Evolutionary conservation across 1,140 invertebrate species (phyloP).

Genomic region (Asbolus verrucosus): DNA sequence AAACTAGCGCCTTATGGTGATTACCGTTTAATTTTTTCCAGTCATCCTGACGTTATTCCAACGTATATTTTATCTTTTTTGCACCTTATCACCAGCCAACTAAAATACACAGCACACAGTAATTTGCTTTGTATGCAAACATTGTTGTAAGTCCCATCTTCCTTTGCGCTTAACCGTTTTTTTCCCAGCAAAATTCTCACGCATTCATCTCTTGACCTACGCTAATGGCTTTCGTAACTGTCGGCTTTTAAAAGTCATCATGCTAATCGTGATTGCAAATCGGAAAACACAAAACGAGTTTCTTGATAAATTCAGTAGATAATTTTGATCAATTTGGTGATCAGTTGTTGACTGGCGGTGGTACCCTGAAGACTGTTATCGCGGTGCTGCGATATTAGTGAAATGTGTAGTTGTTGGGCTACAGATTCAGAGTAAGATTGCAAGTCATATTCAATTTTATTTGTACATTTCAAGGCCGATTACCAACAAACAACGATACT

Average conservation of each 20-base stretch:
- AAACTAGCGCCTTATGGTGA: background rate
- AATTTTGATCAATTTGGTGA: conserved; percentile 28
- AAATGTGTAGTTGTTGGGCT: conserved; percentile 18
- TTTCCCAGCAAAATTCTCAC: background rate
- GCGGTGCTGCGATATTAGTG: conserved; percentile 25
- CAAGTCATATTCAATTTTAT: conserved; percentile 33
- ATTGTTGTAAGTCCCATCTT: too few relatives aligned
- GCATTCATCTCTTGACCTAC: conserved; percentile 24
- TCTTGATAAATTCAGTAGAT: conserved; percentile 35
- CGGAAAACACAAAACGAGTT: conserved; percentile 25
- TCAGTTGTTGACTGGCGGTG: conserved; percentile 9
- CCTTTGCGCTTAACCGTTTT: background rate
- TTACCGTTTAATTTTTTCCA: conserved; percentile 1
- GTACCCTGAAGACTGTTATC: background rate
- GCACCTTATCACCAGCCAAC: conserved; percentile 3
- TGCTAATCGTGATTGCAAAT: conserved; percentile 10
- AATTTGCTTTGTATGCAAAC: too few relatives aligned
- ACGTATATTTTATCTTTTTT: conserved; percentile 6
- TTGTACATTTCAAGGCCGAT: conserved; percentile 22
- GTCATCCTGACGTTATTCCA: conserved; percentile 22
- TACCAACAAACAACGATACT: conserved; percentile 5
- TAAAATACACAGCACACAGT: too few relatives aligned
- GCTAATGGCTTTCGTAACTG: conserved; percentile 19
- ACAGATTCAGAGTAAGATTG: conserved; percentile 26
- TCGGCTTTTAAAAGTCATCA: conserved; percentile 30